Evolutionary conservation across 2,888 invertebrate genomes (phyloP), one percentile per base, ranked within the genome.

Genomic region (Pseudeuparius sepicola): DNA sequence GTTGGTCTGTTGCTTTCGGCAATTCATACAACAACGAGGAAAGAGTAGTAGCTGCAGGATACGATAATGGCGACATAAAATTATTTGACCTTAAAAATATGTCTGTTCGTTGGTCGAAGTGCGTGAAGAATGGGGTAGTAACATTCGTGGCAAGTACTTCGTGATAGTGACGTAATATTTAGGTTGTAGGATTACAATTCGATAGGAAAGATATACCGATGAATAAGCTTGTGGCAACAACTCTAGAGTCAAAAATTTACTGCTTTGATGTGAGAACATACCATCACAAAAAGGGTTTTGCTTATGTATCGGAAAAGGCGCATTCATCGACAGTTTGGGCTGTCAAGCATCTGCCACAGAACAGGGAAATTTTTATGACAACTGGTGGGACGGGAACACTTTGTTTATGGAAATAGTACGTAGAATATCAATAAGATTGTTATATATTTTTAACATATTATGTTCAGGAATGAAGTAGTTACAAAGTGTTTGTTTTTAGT

Each of bases 21-120:
- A 84, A 94, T 64, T 83, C 90, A 0, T 88, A 80, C 62, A 89
- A 84, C 56, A 75, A 81, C 27, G 72, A 82, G 15, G 93, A 96
- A 50, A 71, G 94, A 36, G 70, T 84, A 36, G 78, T 96, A 0
- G 83, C 79, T 14, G 87, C 93, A 6, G 96, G 96, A 2, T 96
- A 93, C 54, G 94, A 96, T 55, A 96, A 96, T 59, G 96, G 96
- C 0, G 96, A 96, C 55, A 62, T 96, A 2, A 96, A 94, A 63
- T 73, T 96, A 64, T 94, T 89, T 57, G 93, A 96, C 59, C 66
- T 96, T 14, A 73, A 81, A 39, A 75, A 76, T 4, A 85, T 93
- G 80, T 67, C 75, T 1, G 63, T 92, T 0, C 67, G 78, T 52
- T 96, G 93, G 93, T 92, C 94, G 55, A 82, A 82, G 31, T 89